Base-by-base conservation (phyloP, 64 coral and sea anemone genomes). In the Stylophora pistillata region DNA sequence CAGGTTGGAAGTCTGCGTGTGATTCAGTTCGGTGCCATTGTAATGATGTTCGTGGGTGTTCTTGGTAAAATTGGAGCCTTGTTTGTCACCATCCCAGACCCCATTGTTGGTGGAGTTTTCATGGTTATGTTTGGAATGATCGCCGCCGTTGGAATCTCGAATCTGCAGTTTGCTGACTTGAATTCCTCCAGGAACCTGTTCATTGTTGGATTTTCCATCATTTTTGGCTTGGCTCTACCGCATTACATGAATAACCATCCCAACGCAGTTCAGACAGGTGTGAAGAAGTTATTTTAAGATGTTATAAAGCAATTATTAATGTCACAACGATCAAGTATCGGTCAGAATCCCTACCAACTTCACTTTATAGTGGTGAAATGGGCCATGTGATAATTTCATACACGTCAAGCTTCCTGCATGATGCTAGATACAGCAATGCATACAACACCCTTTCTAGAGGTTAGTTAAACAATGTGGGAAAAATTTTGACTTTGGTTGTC, bases 91-190 rank as follows among this genome's bases (percentile, higher is more conserved):
- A 92, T 92, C 59, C 90, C 90, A 14, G 90, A 92, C 54, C 90
- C 90, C 0, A 92, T 92, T 14, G 90, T 92, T 17, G 90, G 90
- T 56, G 90, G 90, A 23, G 90, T 92, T 27, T 86, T 92, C 29
- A 92, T 92, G 90, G 82, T 92, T 29, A 92, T 92, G 90, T 92
- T 92, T 77, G 90, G 90, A 57, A 92, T 92, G 82, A 92, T 92
- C 56, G 75, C 90, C 13, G 90, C 90, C 1, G 90, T 92, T 7
- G 90, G 90, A 60, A 92, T 92, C 61, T 92, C 90, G 0, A 92
- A 92, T 64, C 41, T 92, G 14, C 90, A 92, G 60, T 85, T 86
- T 72, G 90, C 75, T 13, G 90, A 92, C 74, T 69, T 92, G 90
- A 92, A 92, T 65, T 92, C 90, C 12, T 71, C 90, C 27, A 76